Evolutionary conservation across 1,140 invertebrate species (phyloP).

Genomic region (Pectinophora gossypiella): DNA sequence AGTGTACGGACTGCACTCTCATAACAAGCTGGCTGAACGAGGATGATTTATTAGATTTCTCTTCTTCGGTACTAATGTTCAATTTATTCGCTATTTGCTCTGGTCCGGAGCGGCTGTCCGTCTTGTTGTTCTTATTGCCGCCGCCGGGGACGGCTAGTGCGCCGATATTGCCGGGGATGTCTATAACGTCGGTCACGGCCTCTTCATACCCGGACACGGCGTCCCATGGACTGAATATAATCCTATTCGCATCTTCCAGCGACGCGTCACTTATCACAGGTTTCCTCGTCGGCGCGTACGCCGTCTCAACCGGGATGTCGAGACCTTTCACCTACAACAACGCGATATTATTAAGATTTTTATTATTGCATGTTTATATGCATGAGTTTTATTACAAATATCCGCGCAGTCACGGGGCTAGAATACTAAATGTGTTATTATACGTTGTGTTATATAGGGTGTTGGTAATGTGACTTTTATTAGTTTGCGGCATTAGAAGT

Average conservation of each 20-base stretch:
- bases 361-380: no score
- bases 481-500: no score
- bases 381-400: no score
- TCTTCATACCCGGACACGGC: conserved; percentile 62
- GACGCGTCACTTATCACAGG: conserved; percentile 55
- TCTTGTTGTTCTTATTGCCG: conserved; percentile 47
- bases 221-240: conserved; percentile 72
- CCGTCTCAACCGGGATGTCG: conserved; percentile 49
- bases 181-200: conserved; percentile 54
- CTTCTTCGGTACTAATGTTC: conserved; percentile 59
- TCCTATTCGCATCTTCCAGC: conserved; percentile 68
- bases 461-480: background rate
- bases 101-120: conserved; percentile 30
- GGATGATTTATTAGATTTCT: conserved; percentile 68
- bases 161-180: conserved; percentile 57
- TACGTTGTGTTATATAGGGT: background rate
- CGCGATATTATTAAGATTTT: no score
- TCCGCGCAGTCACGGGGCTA: no score
- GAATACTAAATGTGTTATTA: background rate
- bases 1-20: conserved; percentile 64
- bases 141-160: conserved; percentile 22
- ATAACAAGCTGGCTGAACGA: conserved; percentile 66
- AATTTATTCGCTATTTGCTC: conserved; percentile 57
- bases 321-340: conserved; percentile 57
- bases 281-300: conserved; percentile 40